These are phyloP conservation scores for Spea hammondii DNA, from an alignment of 2,797 vertebrate species.

Conservation along the genomic window DNA sequence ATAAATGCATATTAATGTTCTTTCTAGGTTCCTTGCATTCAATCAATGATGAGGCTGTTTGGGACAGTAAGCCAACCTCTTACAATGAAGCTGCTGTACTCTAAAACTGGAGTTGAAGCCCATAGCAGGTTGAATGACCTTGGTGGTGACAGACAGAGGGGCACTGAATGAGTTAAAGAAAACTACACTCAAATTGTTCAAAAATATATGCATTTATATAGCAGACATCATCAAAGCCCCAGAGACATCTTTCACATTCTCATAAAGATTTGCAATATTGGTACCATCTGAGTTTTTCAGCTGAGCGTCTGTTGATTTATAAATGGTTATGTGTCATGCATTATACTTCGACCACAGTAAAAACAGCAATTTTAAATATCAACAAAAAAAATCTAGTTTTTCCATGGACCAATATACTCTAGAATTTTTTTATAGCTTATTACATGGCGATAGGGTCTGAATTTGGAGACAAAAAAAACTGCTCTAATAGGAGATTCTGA, in stretches of 20 bases:
- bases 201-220: slow-evolving; percentile 23
- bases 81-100: too few species aligned
- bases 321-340: neutral
- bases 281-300: neutral
- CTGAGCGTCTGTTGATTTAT: neutral
- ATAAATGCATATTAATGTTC: too few species aligned
- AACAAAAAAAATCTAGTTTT: neutral
- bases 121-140: too few species aligned
- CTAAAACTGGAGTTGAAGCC: too few species aligned
- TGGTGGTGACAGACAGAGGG: too few species aligned
- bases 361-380: neutral
- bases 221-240: slow-evolving; percentile 18
- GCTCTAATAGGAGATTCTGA: neutral
- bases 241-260: neutral
- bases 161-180: too few species aligned
- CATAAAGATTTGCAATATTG: slow-evolving; percentile 1
- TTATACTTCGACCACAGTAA: neutral
- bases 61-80: too few species aligned
- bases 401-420: neutral
- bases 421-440: too few species aligned
- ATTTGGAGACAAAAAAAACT: too few species aligned
- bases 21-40: too few species aligned
- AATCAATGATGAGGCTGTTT: too few species aligned
- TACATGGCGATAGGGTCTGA: too few species aligned
- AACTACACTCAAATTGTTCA: neutral